A percentile compares a stretch with the other conserved stretches of the same genome.
Evolutionary conservation across 2,888 invertebrate genomes (phyloP).

Genomic region (Crossocerus cetratus): DNA sequence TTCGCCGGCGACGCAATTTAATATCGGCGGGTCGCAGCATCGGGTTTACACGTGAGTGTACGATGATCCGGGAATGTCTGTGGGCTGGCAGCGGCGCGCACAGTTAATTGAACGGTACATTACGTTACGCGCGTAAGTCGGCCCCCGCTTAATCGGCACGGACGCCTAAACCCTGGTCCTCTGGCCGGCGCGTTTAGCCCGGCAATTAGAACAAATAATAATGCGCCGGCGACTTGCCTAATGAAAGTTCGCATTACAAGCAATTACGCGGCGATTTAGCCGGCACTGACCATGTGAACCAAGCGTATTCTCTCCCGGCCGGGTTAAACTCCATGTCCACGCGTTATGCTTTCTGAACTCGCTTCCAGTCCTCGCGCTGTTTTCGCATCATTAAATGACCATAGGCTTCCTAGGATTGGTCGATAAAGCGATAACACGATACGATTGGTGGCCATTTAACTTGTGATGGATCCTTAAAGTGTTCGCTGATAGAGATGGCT

Average conservation of each 20-base stretch:
- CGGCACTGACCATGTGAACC: too few relatives aligned
- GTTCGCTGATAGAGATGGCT: too few relatives aligned
- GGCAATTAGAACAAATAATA: background rate
- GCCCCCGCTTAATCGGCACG: background rate
- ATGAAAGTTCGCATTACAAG: background rate
- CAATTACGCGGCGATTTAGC: background rate
- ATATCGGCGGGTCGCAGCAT: constrained; percentile 11
- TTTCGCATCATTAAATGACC: too few relatives aligned
- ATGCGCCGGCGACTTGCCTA: background rate
- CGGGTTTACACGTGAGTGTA: constrained; percentile 19
- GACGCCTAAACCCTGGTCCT: background rate
- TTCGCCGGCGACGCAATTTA: constrained; percentile 7
- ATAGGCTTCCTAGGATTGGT: too few relatives aligned
- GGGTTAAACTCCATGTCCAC: too few relatives aligned
- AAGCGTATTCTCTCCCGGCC: too few relatives aligned
- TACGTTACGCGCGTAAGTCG: constrained; percentile 24
- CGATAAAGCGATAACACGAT: too few relatives aligned
- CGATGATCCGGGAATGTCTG: constrained; percentile 19
- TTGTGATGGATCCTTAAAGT: too few relatives aligned
- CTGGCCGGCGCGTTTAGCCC: background rate
- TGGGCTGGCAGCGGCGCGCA: constrained; percentile 10
- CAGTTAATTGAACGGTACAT: constrained; percentile 38
- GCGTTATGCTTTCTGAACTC: too few relatives aligned
- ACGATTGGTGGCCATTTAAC: too few relatives aligned
- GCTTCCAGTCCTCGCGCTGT: too few relatives aligned